Base-by-base conservation (phyloP, 2,113 vertebrate species). In the Puntigrus tetrazona region DNA sequence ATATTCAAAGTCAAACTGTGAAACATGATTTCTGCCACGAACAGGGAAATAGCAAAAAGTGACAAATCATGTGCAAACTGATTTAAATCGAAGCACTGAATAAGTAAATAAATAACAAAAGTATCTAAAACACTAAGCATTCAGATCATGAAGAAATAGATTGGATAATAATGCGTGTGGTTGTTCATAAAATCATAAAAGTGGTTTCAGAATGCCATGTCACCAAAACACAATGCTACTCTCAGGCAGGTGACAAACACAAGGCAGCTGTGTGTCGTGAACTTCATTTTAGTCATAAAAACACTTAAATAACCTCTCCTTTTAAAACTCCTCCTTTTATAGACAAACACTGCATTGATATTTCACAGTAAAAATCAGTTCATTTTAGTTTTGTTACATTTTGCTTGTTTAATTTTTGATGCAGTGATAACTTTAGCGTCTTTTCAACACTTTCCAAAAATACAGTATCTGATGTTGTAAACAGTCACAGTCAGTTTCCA, bases 211-310 rank as follows among this genome's bases (percentile, higher is more conserved):
- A 81, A 75, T 83, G 83, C 73, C 84, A 73, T 75, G 82, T 86
- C 82, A 88, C 67, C 78, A 85, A 84, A 80, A 81, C 72, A 82
- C 76, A 80, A 73, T 87, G 88, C 86, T 89, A 86, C 86, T 87
- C 85, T 76, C 85, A 73, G 82, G 84, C 83, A 80, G 81, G 86
- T 84, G 85, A 83, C 87, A 83, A 78, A 69, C 87, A 84, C 87
- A 86, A 88, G 87, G 84, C 87, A 88, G 84, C 84, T 70, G 45
- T 84, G 87, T 86, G 84, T 84, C 41, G 61, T 63, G 25, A 65
- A 47, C 41, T 83, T 84, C 36, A 52, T 20, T 59, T 61, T 34
- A 59, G 55, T 78, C 50, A 16, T 18, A 34, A 72, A 84, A 59
- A 81, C 43, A 18, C 11, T 67, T 31, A 45, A 78, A 43, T 61